phyloP scores from a whole-genome alignment of 2,113 vertebrate genomes.

The Hyaena hyaena region DNA sequence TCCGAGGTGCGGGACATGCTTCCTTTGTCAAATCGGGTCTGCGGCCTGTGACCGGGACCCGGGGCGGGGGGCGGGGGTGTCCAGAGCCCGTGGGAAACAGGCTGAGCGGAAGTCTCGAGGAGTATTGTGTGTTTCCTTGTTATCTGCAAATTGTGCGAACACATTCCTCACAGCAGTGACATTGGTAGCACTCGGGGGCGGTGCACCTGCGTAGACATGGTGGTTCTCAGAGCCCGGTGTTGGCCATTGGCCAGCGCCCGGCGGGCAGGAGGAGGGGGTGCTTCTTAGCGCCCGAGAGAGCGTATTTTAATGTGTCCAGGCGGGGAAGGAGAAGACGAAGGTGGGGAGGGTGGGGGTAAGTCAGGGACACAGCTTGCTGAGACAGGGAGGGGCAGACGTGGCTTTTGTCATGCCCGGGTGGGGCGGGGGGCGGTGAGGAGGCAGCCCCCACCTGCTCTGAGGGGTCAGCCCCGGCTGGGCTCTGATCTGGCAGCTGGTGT shows the following conservation, averaged over 20 bases:
- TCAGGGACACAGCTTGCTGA: neutral
- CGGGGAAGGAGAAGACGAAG: neutral
- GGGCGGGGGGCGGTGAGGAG: neutral
- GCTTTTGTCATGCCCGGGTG: no score
- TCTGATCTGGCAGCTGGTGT: rapidly evolving
- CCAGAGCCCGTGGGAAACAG: rapidly evolving
- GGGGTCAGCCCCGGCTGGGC: rapidly evolving
- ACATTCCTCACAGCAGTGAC: rapidly evolving
- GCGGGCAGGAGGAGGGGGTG: neutral
- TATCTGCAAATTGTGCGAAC: neutral
- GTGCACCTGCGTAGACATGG: rapidly evolving
- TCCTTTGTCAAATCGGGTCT: rapidly evolving
- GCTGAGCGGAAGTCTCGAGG: rapidly evolving
- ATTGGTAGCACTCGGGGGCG: rapidly evolving
- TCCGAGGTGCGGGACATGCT: rapidly evolving
- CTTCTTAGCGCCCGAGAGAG: rapidly evolving
- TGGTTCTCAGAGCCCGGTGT: neutral
- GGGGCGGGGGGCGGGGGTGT: rapidly evolving
- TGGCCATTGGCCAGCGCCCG: rapidly evolving
- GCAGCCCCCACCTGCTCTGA: rapidly evolving
- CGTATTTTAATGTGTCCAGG: rapidly evolving
- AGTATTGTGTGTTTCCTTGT: neutral
- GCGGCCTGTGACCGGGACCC: rapidly evolving
- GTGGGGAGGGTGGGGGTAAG: rapidly evolving
- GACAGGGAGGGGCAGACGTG: neutral